Evolutionary conservation across 2,797 vertebrate genomes (phyloP).

Genomic region (Oreortyx pictus): DNA sequence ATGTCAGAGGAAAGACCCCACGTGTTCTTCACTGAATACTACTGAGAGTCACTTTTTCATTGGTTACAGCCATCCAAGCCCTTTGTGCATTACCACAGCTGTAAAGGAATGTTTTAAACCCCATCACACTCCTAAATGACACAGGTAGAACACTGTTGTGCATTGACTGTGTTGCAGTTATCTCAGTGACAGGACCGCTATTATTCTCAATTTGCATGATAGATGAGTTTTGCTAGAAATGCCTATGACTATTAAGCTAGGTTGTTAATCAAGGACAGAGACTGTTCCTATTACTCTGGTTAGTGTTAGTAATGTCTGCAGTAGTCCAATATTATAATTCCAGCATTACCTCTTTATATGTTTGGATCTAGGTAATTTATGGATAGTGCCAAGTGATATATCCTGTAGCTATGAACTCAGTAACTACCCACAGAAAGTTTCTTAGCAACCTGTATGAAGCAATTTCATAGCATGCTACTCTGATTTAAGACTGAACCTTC

Average conservation of each 20-base stretch:
- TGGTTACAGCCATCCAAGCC: not conserved
- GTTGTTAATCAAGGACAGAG: not conserved
- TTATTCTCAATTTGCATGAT: not conserved
- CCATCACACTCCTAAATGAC: not conserved
- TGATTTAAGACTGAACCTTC: slow-evolving; percentile 34
- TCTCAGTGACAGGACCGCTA: accelerated
- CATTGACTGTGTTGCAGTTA: not conserved
- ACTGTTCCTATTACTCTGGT: not conserved
- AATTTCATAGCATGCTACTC: not conserved
- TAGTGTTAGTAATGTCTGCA: slow-evolving; percentile 34
- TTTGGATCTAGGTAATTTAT: slow-evolving; percentile 46
- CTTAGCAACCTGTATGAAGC: not conserved
- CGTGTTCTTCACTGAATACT: not conserved
- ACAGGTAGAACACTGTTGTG: not conserved
- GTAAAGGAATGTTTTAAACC: not conserved
- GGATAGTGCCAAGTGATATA: slow-evolving; percentile 5
- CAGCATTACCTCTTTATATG: not conserved
- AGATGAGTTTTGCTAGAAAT: slow-evolving; percentile 26
- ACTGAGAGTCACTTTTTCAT: not conserved
- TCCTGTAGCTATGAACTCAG: not conserved
- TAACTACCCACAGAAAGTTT: not conserved
- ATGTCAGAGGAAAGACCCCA: accelerated
- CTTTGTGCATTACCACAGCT: not conserved
- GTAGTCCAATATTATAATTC: not conserved
- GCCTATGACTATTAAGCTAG: not conserved